Evolutionary conservation across 2,113 vertebrate species (phyloP), one percentile per base, ranked within the genome.

Genomic region (Oreocharis arfaki): DNA sequence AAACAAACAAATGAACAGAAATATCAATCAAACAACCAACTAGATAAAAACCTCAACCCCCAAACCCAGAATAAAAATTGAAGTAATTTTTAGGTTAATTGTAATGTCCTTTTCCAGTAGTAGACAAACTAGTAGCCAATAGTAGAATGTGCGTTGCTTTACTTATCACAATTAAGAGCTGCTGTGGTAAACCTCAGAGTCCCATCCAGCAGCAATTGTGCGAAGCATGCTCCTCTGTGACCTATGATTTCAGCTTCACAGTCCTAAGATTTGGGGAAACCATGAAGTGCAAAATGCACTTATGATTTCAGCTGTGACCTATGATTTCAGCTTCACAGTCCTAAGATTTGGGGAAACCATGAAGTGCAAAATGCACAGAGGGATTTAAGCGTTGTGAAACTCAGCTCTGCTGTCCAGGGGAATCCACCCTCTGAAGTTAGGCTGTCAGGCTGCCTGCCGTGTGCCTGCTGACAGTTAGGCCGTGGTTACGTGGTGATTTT

Each of bases 21-120:
- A n/a, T n/a, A n/a, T n/a, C n/a, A n/a, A n/a, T n/a, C n/a, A n/a
- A 42, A 42, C 27, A 33, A 77, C 20, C 6, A 42, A 35, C 41
- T 10, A 26, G 23, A 9, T 12, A 24, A 55, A 52, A 20, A 11
- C 1, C 1, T 3, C 1, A 56, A 35, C 2, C 6, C 6, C 17
- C 7, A 26, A 80, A 21, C 6, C 4, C 24, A 52, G 22, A 79
- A 55, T 6, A 68, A 30, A 84, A 76, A 59, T 77, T 46, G 3
- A 91, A 73, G 32, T 53, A 19, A 7, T 84, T 67, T 84, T 50
- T 10, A 9, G 87, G 57, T 70, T 53, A 63, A 52, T 65, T 46
- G 30, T 33, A 49, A n/a, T 49, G 10, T 55, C 8, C 4, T 75
- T 27, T 87, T 89, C 20, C 32, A 74, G 2, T 47, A 12, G 7